Conservation (phyloP, 2,113 vertebrate genomes). For the Pterocles burchelli region DNA sequence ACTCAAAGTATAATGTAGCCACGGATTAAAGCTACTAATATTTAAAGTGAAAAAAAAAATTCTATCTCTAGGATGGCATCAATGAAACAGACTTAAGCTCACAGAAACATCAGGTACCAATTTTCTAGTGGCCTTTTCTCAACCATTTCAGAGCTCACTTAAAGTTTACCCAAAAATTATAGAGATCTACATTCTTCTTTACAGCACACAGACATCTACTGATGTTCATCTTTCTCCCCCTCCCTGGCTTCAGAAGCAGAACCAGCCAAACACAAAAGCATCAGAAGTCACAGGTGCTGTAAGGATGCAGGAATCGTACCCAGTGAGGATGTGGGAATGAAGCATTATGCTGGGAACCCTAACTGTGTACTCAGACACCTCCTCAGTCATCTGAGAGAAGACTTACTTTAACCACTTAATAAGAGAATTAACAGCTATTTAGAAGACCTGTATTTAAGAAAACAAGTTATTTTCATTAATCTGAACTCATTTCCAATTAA, state of each 20-base stretch:
- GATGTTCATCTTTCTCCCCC: neutral
- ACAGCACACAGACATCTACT: neutral
- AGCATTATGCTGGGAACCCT: neutral
- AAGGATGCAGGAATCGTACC: neutral
- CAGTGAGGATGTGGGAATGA: neutral
- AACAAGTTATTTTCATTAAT: neutral
- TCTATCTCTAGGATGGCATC: neutral
- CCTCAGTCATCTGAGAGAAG: neutral
- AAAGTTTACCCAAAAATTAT: neutral
- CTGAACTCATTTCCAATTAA: neutral
- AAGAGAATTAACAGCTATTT: neutral
- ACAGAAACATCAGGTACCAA: neutral
- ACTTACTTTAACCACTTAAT: neutral
- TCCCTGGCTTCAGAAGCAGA: neutral
- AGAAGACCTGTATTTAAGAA: neutral
- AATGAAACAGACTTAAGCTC: neutral
- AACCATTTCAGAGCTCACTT: neutral
- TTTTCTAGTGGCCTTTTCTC: neutral
- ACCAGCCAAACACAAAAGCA: neutral
- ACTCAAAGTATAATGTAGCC: neutral
- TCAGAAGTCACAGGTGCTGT: neutral
- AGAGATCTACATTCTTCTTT: neutral
- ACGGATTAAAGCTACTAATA: neutral
- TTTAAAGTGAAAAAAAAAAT: neutral
- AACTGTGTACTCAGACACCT: rapidly evolving